Conservation (phyloP, 2,113 vertebrate species). For the Zapornia atra region DNA sequence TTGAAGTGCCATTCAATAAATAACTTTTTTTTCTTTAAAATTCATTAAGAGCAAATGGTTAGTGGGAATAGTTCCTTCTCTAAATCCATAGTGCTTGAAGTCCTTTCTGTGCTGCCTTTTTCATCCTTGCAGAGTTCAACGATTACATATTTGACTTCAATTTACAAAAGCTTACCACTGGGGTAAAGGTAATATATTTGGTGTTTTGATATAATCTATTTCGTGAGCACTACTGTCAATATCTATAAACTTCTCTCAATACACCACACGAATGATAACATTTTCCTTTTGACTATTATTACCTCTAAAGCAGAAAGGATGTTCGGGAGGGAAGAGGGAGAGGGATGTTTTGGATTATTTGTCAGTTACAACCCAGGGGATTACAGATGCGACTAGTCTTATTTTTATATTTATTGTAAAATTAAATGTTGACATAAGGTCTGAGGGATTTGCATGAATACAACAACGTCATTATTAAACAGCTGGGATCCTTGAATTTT, state of each 20-base stretch:
- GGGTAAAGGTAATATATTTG: constrained; percentile 52
- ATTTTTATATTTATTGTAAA: constrained; percentile 70
- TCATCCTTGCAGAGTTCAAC: constrained; percentile 43
- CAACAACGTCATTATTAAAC: constrained; percentile 64
- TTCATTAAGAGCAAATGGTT: constrained; percentile 29
- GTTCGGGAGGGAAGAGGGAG: background rate
- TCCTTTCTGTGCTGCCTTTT: constrained; percentile 48
- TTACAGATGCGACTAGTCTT: constrained; percentile 36
- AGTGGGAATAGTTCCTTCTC: constrained; percentile 16
- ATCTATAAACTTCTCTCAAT: constrained; percentile 70
- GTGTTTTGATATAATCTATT: constrained; percentile 63
- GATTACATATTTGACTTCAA: constrained; percentile 70
- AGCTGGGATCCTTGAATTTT: constrained; percentile 57
- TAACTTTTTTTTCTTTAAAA: background rate
- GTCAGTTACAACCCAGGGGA: constrained; percentile 37
- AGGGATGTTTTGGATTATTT: constrained; percentile 27
- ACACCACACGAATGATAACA: constrained; percentile 64
- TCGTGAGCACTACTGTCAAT: constrained; percentile 65
- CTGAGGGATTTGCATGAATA: constrained; percentile 60
- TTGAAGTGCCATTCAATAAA: background rate
- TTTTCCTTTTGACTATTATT: constrained; percentile 63
- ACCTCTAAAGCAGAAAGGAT: constrained; percentile 49
- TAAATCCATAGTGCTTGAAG: constrained; percentile 9
- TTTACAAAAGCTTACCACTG: constrained; percentile 59
- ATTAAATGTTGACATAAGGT: constrained; percentile 68